phyloP scores from a whole-genome alignment of 2,113 vertebrate genomes.

The Amazona guildingii region DNA sequence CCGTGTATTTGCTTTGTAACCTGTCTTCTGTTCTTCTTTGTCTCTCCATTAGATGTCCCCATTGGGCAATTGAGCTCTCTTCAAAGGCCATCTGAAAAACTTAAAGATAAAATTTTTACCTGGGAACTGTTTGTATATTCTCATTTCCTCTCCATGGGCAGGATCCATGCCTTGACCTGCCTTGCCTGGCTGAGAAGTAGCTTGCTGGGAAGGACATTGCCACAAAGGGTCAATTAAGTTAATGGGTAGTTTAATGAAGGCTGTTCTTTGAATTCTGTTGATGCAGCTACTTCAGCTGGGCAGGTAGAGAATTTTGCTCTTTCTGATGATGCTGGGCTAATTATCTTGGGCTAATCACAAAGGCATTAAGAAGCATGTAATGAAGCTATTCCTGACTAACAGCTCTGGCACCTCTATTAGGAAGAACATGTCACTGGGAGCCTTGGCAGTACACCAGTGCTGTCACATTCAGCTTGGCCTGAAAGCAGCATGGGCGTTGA shows the following conservation, averaged over 20 bases:
- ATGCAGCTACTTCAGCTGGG: background rate
- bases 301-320: background rate
- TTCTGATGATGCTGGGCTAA: conserved; percentile 13
- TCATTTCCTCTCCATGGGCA: background rate
- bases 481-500: background rate
- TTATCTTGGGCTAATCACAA: conserved; percentile 2
- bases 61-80: conserved; percentile 24
- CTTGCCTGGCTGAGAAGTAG: background rate
- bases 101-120: background rate
- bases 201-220: background rate
- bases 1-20: background rate
- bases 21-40: background rate
- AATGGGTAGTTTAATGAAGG: conserved; percentile 13
- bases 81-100: background rate
- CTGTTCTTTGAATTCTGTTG: conserved; percentile 6
- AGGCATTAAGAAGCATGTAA: conserved; percentile 13
- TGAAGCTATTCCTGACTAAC: background rate
- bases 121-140: background rate
- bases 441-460: background rate
- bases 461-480: background rate
- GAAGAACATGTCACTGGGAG: background rate
- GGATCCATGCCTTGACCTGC: background rate
- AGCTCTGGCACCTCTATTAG: background rate
- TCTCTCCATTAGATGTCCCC: conserved; percentile 65
- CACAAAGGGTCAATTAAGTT: background rate